Evolutionary conservation across 2,113 vertebrate species (phyloP), one percentile per base, ranked within the genome.

Genomic region (Rissa tridactyla): DNA sequence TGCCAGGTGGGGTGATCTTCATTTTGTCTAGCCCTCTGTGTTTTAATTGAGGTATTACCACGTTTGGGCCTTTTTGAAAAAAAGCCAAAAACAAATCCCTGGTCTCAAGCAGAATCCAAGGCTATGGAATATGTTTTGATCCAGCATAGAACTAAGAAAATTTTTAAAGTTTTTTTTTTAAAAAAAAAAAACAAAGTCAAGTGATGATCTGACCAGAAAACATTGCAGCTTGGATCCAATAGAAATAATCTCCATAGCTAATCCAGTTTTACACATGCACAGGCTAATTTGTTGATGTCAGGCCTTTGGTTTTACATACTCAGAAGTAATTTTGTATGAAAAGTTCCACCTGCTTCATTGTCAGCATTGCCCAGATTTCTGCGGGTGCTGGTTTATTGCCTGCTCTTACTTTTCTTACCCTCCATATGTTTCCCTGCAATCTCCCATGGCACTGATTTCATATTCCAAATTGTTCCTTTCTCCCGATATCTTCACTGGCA

Each of bases 311-410:
- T 95, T 90, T 78, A 75, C 64, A 73, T 10, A 15, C 44, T 71
- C 25, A 20, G 16, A 70, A 86, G 36, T 82, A 61, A 73, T 79
- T 86, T 51, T 79, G 27, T 69, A 10, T 79, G 26, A 79, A 61
- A 86, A 65, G 17, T 75, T 68, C 61, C 52, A 86, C 51, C 42
- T 96, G 69, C 69, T 95, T 91, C 65, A 47, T 70, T 29, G 27
- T 42, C 84, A 87, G 42, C 73, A 61, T 79, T 91, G 69, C 73
- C 83, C 65, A 91, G n/a, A 62, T 86, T 86, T 84, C 61, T 57
- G 52, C 66, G 82, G 57, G 73, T 91, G 78, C 69, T 91, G 52
- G 42, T 83, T 92, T 60, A 42, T 77, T 94, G 76, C 71, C 70
- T 85, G 26, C 49, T 95, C 49, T 92, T 51, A 47, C 44, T 80